Conservation (phyloP, 2,888 invertebrate species). For the Lasioglossum villosulum region DNA sequence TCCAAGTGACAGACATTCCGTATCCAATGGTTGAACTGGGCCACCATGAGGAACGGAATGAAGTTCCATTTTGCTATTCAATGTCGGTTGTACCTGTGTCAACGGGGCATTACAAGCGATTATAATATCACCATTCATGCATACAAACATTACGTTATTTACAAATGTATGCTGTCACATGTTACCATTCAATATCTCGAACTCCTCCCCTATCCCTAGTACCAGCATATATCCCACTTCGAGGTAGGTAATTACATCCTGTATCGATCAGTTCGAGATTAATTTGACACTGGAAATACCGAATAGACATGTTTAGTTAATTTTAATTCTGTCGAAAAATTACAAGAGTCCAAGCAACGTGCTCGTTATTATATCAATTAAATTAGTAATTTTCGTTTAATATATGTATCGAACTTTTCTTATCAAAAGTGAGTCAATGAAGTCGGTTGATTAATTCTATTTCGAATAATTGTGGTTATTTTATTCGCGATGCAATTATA, state of each 20-base stretch:
- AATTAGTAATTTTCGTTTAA: neutral
- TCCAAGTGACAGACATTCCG: neutral
- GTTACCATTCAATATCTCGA: slow-evolving; percentile 12
- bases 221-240: neutral
- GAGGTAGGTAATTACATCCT: slow-evolving; percentile 10
- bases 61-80: slow-evolving; percentile 11
- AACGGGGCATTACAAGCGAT: slow-evolving; percentile 2
- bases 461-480: neutral
- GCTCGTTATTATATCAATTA: neutral
- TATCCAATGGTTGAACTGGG: neutral
- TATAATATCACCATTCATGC: neutral
- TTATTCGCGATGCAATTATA: neutral
- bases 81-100: neutral
- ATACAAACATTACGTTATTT: neutral
- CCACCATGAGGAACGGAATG: neutral
- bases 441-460: neutral
- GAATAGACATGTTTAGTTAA: neutral
- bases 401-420: neutral
- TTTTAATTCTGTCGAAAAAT: neutral
- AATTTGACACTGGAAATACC: neutral
- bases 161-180: neutral
- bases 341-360: neutral
- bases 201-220: neutral
- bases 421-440: neutral
- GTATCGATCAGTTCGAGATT: neutral